Conservation (phyloP, 30 jellyfish, hydroid and myxozoan species). For the Hydra vulgaris region DNA sequence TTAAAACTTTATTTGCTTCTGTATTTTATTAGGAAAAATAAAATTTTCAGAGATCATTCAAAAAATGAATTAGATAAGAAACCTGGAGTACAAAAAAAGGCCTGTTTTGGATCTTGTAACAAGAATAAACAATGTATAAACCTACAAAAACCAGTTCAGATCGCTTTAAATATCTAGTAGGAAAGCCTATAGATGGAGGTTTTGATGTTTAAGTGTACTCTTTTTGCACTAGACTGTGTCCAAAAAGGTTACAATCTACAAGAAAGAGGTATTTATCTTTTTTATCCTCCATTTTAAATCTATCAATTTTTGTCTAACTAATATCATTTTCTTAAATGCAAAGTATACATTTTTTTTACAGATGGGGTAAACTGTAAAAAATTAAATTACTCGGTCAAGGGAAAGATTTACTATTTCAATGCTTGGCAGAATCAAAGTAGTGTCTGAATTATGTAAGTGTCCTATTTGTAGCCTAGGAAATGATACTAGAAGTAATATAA, state of each 20-base stretch:
- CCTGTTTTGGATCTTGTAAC: neutral
- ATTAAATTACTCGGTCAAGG: neutral
- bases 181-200: neutral
- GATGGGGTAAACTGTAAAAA: neutral
- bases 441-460: neutral
- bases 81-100: neutral
- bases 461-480: neutral
- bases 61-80: neutral
- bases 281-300: neutral
- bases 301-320: neutral
- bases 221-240: neutral
- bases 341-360: neutral
- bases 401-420: neutral
- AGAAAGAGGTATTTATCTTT: neutral
- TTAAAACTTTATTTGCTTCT: no score
- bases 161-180: neutral
- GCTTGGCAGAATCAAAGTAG: neutral
- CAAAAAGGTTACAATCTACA: neutral
- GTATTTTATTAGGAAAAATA: neutral
- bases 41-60: no score
- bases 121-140: no score
- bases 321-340: neutral
- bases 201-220: neutral
- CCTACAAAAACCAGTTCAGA: neutral
- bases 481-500: neutral